Evolutionary conservation across 2,888 invertebrate genomes (phyloP), one percentile per base, ranked within the genome.

Genomic region (Dioctria linearis): DNA sequence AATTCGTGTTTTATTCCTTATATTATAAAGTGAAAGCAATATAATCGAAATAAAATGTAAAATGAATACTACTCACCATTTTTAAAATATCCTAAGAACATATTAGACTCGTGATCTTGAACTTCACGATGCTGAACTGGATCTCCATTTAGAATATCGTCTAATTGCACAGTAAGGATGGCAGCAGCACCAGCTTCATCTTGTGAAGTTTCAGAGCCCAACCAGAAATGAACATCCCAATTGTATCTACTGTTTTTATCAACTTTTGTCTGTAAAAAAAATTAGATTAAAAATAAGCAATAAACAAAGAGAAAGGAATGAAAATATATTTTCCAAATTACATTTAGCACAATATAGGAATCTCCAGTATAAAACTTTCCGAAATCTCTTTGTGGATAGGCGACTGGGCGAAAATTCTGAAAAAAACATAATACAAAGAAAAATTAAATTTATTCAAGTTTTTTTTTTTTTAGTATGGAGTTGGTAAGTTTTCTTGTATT

Each of bases 171-270:
- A 0, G 95, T 92, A 83, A 93, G 88, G 78, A 94, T 94, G 80
- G 95, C 95, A 0, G 94, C 94, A 3, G 94, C 91, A 0, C 94
- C 94, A 3, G 94, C 91, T 88, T 95, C 95, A 87, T 95, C 95
- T 87, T 94, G 94, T 0, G 93, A 92, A 0, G 95, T 95, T 85
- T 95, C 91, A 61, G 92, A 92, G 51, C 96, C 97, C 61, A 97
- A 91, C 96, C 97, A 97, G 89, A 95, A 97, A 88, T 96, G 95
- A 73, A 96, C 93, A 86, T 97, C 94, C 94, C 95, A 96, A 40
- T 91, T 90, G 9, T 93, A 88, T n/a, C 91, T 90, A 84, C 92
- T 92, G 80, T 90, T 90, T 85, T 92, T 92, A 78, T 90, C 90
- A 76, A 93, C 90, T 86, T 92, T 93, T 1, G 95, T 95, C 95